phyloP scores from a whole-genome alignment of 2,888 invertebrate species.

The Tetramorium bicarinatum region DNA sequence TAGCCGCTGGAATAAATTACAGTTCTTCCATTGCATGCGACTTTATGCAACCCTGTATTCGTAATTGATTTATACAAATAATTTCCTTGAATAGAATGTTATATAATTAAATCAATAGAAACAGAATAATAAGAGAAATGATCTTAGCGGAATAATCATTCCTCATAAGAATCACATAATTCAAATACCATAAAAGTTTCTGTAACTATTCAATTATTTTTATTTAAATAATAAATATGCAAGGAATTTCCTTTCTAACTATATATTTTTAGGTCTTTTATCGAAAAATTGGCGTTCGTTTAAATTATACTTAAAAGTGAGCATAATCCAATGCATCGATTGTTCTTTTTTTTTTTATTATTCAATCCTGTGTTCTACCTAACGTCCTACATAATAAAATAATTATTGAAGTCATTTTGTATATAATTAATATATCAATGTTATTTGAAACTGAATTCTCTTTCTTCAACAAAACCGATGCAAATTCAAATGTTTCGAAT shows the following conservation, averaged over 20 bases:
- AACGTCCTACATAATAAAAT: neutral
- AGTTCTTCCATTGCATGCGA: slow-evolving; percentile 37
- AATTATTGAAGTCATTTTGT: neutral
- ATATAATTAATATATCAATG: neutral
- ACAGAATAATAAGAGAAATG: neutral
- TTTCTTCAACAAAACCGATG: neutral
- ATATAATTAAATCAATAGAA: neutral
- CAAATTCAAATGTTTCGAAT: neutral
- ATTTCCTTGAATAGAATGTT: slow-evolving; percentile 3
- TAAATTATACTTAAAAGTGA: slow-evolving; percentile 2
- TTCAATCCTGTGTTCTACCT: neutral
- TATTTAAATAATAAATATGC: neutral
- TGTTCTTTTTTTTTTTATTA: neutral
- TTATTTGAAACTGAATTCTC: slow-evolving; percentile 8
- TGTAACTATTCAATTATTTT: neutral
- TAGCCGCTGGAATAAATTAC: neutral
- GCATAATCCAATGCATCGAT: no score
- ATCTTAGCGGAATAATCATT: neutral
- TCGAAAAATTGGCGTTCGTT: neutral
- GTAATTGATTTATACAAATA: slow-evolving; percentile 22
- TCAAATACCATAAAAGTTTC: neutral
- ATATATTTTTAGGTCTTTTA: neutral
- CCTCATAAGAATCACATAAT: neutral
- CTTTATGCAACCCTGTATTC: slow-evolving; percentile 47
- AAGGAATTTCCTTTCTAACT: neutral